A percentile compares a stretch with the other conserved stretches of the same genome.
Conservation (phyloP, 2,113 vertebrate genomes). For the Melanerpes formicivorus region DNA sequence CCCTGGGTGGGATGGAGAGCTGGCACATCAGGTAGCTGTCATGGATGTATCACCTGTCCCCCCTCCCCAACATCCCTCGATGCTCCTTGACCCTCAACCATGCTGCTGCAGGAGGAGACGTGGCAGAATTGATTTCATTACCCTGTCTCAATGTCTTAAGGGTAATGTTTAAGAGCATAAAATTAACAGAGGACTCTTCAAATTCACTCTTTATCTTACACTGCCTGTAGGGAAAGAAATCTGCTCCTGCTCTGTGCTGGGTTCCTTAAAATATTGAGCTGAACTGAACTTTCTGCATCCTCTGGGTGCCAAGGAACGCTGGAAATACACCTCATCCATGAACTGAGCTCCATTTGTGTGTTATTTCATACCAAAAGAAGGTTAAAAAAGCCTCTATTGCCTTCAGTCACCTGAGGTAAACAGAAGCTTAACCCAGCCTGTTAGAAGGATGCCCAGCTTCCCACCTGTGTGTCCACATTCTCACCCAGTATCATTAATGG, state of each 20-base stretch:
- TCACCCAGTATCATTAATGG: rapidly evolving
- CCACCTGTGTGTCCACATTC: neutral
- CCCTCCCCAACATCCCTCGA: rapidly evolving
- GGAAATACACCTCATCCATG: neutral
- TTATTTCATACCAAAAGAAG: neutral
- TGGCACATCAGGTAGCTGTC: neutral
- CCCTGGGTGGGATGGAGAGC: neutral
- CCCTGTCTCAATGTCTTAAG: neutral
- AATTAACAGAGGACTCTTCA: neutral
- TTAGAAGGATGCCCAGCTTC: neutral
- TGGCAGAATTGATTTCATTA: no score
- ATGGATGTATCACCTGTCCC: rapidly evolving
- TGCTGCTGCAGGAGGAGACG: neutral
- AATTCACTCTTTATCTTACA: neutral
- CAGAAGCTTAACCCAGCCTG: neutral
- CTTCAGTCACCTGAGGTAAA: neutral
- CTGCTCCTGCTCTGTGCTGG: rapidly evolving
- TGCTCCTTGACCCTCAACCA: rapidly evolving
- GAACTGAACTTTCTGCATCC: neutral
- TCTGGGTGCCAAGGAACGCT: neutral
- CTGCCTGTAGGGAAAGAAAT: neutral
- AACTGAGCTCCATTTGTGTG: neutral
- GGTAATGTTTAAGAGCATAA: neutral
- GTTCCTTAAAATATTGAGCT: neutral
- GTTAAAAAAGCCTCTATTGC: rapidly evolving